Evolutionary conservation across 1,140 invertebrate genomes (phyloP), one percentile per base, ranked within the genome.

Genomic region (Philotrypesis tridentata): DNA sequence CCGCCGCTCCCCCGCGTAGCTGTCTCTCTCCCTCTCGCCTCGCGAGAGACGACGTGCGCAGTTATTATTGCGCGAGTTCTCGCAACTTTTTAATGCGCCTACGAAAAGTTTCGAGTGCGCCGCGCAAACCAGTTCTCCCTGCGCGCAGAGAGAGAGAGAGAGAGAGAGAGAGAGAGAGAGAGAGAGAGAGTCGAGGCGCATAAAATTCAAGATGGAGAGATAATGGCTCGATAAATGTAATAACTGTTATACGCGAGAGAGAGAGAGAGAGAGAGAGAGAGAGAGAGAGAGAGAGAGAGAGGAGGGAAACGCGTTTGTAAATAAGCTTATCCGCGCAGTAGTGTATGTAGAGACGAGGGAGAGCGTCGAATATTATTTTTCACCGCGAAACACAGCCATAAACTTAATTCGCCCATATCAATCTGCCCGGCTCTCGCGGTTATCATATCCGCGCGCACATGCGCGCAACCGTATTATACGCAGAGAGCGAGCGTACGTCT

Each of bases 151-250:
- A n/a, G n/a, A n/a, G n/a, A n/a, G n/a, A n/a, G n/a, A n/a, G n/a
- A n/a, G n/a, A n/a, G n/a, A n/a, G n/a, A n/a, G n/a, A n/a, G n/a
- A n/a, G n/a, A n/a, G n/a, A n/a, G n/a, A n/a, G n/a, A n/a, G n/a
- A n/a, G n/a, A n/a, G n/a, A 40, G 17, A 14, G 17, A 14, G 27
- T 21, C 5, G 74, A 31, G n/a, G n/a, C n/a, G 74, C 21, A 25
- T 43, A 23, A 76, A 68, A 78, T 23, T 43, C 14, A 68, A 31
- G 40, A 78, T 78, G 25, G 61, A 37, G 23, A 40, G 75, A 78
- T 68, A 78, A 78, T 43, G n/a, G 0, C 14, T 68, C 29, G 75
- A 78, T 78, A 68, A 76, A 55, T 6, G 21, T 43, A 37, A 14
- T n/a, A 55, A 55, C 48, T 14, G 21, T 55, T n/a, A 55, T 55